Conservation (phyloP, 2,113 vertebrate species). For the Capreolus pygargus region DNA sequence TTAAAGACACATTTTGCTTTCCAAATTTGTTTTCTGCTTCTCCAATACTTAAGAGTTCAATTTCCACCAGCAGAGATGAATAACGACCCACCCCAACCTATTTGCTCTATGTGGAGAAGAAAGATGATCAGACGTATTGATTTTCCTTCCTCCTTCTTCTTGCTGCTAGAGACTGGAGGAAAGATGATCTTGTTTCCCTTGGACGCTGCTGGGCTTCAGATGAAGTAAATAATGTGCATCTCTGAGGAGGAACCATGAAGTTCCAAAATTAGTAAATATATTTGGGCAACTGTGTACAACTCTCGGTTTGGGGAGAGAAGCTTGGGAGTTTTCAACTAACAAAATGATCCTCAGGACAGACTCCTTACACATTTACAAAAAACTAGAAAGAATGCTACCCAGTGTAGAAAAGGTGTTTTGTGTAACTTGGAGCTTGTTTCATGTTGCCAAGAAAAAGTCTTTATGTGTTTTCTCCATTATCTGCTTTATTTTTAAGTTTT, state of each 20-base stretch:
- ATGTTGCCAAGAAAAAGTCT: neutral
- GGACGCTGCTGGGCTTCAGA: neutral
- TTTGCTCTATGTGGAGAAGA: slow-evolving; percentile 60
- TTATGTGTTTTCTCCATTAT: neutral
- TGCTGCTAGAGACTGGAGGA: neutral
- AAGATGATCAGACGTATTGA: slow-evolving; percentile 58
- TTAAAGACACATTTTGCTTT: slow-evolving; percentile 52
- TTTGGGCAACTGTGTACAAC: neutral
- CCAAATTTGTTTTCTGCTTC: slow-evolving; percentile 68
- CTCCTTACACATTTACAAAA: neutral
- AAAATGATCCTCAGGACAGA: neutral
- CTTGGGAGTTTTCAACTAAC: neutral
- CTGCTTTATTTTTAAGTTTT: neutral
- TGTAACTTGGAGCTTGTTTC: neutral
- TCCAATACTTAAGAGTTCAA: slow-evolving; percentile 62
- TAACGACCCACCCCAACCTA: slow-evolving; percentile 60
- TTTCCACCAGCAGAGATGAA: slow-evolving; percentile 69
- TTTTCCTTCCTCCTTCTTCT: slow-evolving; percentile 63
- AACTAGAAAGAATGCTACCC: neutral
- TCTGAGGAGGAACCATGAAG: neutral
- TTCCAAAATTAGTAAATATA: neutral
- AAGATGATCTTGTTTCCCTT: slow-evolving; percentile 39
- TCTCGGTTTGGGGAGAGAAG: neutral
- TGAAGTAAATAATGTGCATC: neutral
- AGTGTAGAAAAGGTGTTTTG: fast-evolving